Evolutionary conservation across 2,113 vertebrate species (phyloP), one percentile per base, ranked within the genome.

Genomic region (Hiodon alosoides): DNA sequence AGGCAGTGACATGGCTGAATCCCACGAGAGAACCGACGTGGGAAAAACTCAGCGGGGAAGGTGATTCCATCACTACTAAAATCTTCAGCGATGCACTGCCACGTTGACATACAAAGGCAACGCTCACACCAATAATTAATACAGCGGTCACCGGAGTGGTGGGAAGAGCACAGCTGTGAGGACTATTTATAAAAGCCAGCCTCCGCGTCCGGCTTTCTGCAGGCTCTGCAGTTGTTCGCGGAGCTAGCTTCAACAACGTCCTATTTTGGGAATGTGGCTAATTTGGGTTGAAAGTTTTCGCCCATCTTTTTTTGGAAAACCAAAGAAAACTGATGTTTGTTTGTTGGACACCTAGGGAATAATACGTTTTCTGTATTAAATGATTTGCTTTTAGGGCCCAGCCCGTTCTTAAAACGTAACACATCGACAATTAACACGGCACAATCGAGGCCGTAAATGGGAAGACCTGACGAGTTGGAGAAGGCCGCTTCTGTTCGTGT

Each of bases 121-220:
- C 59, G 69, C 71, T 75, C 79, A 51, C 54, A 75, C 83, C 69
- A 68, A 83, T 80, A 74, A 82, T 83, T 82, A 77, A 81, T 81
- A 73, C 74, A 80, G 79, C 77, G 81, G 76, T 77, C 73, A 78
- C 79, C 71, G 79, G 31, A 67, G 79, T 64, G 48, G 75, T 79
- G 73, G 79, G 78, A 77, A 53, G 16, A 79, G 76, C 77, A 83
- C 84, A 86, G 81, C 81, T 84, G 81, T 80, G 77, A 75, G 31
- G 75, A 85, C 77, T 90, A 82, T 81, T 85, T 86, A 84, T 83
- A 81, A 75, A 83, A 64, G 65, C 73, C 61, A 78, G 78, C 82
- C 83, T 83, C 74, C 76, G 81, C 17, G 79, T 79, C 72, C 72
- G 69, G 79, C 73, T 74, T 82, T 72, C 81, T 52, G 71, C 72